These are phyloP conservation scores for Poeciliopsis turneri DNA, from an alignment of 2,797 vertebrate genomes.

Conservation along the genomic window DNA sequence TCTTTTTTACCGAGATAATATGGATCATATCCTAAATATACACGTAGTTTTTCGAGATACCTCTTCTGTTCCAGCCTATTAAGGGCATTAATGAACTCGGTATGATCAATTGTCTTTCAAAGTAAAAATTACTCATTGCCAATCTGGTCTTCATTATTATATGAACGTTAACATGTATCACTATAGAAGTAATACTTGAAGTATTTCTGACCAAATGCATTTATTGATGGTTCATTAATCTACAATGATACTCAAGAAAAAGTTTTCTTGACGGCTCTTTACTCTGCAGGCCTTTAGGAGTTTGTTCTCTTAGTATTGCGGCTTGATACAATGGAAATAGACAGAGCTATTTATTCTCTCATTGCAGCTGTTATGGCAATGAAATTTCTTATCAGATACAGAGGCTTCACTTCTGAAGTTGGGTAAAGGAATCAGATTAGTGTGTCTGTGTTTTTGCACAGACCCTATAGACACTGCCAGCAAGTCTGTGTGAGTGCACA, in stretches of 20 bases:
- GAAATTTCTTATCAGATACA: slow-evolving; percentile 61
- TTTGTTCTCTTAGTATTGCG: slow-evolving; percentile 31
- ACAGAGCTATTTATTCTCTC: slow-evolving; percentile 69
- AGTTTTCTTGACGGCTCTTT: slow-evolving; percentile 1
- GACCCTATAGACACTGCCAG: slow-evolving; percentile 2
- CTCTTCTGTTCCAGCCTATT: no score
- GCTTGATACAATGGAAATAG: slow-evolving; percentile 65
- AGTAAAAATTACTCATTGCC: neutral
- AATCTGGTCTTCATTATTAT: neutral
- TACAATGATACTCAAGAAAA: slow-evolving; percentile 22
- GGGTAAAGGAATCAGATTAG: slow-evolving; percentile 56
- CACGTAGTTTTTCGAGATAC: no score
- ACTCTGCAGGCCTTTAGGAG: slow-evolving; percentile 15
- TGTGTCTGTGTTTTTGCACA: slow-evolving; percentile 25
- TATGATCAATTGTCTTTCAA: neutral
- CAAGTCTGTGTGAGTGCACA: slow-evolving; percentile 5
- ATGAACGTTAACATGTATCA: neutral
- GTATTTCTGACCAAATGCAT: slow-evolving; percentile 4
- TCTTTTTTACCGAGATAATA: no score
- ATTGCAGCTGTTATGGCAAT: slow-evolving; percentile 65
- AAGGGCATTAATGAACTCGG: no score
- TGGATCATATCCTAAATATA: no score
- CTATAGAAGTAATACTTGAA: neutral
- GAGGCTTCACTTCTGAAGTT: slow-evolving; percentile 50
- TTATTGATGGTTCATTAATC: slow-evolving; percentile 3